phyloP scores from a whole-genome alignment of 2,888 invertebrate species.

The Drosophila neonasuta region DNA sequence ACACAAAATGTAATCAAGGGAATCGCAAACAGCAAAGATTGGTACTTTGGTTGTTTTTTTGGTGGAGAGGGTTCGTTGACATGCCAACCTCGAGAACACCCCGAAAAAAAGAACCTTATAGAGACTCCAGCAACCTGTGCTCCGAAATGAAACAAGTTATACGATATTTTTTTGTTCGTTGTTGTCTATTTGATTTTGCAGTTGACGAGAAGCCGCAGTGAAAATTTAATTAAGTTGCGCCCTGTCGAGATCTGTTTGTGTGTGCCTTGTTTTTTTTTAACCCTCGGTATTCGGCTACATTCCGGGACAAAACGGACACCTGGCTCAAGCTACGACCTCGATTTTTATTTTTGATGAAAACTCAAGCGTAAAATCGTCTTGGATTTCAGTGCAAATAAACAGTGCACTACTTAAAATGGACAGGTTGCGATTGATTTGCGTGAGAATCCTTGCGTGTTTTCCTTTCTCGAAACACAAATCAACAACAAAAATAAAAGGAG shows the following conservation, averaged over 20 bases:
- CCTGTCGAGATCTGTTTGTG: slow-evolving; percentile 34
- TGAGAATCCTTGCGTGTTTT: slow-evolving; percentile 69
- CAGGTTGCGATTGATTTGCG: slow-evolving; percentile 68
- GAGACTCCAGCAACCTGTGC: slow-evolving; percentile 53
- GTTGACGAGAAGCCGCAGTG: slow-evolving; percentile 77
- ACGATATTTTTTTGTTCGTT: slow-evolving; percentile 68
- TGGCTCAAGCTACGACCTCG: slow-evolving; percentile 16
- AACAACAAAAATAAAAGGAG: slow-evolving; percentile 29
- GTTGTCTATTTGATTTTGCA: slow-evolving; percentile 51
- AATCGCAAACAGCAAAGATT: slow-evolving; percentile 59
- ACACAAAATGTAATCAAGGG: slow-evolving; percentile 64
- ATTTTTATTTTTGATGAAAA: slow-evolving; percentile 32
- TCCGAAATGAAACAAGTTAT: slow-evolving; percentile 72
- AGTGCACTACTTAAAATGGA: slow-evolving; percentile 47
- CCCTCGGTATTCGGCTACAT: slow-evolving; percentile 31
- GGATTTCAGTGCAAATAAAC: slow-evolving; percentile 73
- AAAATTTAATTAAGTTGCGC: slow-evolving; percentile 79
- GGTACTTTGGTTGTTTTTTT: neutral
- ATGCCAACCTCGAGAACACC: slow-evolving; percentile 49
- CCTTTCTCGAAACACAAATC: slow-evolving; percentile 56
- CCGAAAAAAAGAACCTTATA: slow-evolving; percentile 33
- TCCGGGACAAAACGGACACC: slow-evolving; percentile 33
- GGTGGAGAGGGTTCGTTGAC: slow-evolving; percentile 49
- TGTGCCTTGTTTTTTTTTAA: neutral
- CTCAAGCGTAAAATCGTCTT: slow-evolving; percentile 68